Conservation (phyloP, 2,113 vertebrate genomes). For the Gymnogyps californianus region DNA sequence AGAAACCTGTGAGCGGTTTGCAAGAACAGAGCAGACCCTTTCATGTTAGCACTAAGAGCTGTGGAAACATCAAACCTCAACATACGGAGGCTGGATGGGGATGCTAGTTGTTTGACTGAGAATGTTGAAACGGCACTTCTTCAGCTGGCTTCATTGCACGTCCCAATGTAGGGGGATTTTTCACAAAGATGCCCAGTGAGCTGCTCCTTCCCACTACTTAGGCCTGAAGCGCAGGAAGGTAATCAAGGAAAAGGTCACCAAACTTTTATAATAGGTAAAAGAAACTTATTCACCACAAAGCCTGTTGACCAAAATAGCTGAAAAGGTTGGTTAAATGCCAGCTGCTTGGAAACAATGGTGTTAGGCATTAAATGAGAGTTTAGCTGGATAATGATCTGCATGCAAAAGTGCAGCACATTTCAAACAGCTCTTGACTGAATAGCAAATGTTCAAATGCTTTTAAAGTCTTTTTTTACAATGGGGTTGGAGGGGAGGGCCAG, state of each 20-base stretch:
- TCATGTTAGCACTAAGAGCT: neutral
- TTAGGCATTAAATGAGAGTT: neutral
- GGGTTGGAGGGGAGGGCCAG: neutral
- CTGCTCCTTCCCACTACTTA: neutral
- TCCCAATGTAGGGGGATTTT: neutral
- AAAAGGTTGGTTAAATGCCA: conserved; percentile 5
- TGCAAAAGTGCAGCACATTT: neutral
- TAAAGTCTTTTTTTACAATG: neutral
- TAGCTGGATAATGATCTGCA: neutral
- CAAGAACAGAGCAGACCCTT: neutral
- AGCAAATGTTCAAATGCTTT: neutral
- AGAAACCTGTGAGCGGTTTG: neutral
- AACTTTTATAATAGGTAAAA: neutral
- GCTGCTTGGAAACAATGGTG: neutral
- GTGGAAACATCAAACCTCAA: neutral
- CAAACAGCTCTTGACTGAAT: neutral
- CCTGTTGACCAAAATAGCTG: neutral
- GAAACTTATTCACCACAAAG: neutral
- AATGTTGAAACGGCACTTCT: neutral
- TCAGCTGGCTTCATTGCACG: neutral
- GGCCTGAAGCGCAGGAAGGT: neutral
- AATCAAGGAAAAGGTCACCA: neutral
- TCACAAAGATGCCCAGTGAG: neutral
- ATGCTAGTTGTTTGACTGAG: neutral
- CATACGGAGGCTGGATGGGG: neutral